These are phyloP conservation scores for Natrix natrix DNA, from an alignment of 2,797 vertebrate species.

Conservation along the genomic window DNA sequence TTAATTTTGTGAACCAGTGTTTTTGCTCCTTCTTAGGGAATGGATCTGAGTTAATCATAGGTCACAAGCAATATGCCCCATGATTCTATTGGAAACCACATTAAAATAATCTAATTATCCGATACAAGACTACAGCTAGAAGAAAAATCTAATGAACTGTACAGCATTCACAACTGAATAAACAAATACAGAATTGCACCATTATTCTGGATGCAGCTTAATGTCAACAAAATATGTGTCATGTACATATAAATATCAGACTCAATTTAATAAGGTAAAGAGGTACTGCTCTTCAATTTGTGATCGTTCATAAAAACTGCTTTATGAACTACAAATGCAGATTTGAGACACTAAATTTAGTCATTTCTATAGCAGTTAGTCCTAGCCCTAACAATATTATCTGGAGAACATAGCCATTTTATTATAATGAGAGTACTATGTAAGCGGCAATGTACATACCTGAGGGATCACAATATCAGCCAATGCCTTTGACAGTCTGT, in stretches of 20 bases:
- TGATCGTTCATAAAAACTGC: not conserved
- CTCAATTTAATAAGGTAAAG: not conserved
- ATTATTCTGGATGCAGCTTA: not conserved
- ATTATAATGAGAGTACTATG: not conserved
- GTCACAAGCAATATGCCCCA: not conserved
- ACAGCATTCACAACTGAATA: not conserved
- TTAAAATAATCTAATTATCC: not conserved
- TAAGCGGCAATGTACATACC: slow-evolving; percentile 64
- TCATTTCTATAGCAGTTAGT: not conserved
- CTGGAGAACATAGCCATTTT: not conserved
- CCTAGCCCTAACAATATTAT: not conserved
- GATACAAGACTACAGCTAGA: not conserved
- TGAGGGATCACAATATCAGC: slow-evolving; percentile 91
- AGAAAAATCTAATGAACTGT: not conserved
- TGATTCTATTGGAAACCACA: not conserved
- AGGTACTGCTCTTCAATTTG: not conserved
- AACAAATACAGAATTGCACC: not conserved
- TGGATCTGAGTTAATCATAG: not conserved
- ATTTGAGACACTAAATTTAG: not conserved
- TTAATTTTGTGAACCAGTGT: not conserved
- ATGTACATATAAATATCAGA: not conserved
- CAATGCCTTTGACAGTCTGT: slow-evolving; percentile 85
- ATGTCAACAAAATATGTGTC: not conserved
- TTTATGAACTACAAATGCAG: not conserved
- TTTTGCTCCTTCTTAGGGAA: not conserved